These are phyloP conservation scores for Rhabditophanes sp. DNA, from an alignment of 2,888 invertebrate genomes.

Conservation along the genomic window DNA sequence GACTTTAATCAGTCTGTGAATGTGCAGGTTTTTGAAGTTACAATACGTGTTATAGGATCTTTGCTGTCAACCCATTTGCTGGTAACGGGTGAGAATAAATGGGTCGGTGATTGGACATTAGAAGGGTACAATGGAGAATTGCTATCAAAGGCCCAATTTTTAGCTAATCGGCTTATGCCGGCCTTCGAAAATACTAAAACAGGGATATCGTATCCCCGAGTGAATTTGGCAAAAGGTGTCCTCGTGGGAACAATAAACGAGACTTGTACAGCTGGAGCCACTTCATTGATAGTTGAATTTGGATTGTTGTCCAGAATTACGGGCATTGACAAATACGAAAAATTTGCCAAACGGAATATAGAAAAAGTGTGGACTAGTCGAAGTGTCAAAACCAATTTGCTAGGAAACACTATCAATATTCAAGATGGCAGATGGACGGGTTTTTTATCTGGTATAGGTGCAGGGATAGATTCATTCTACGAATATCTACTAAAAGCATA, in stretches of 20 bases:
- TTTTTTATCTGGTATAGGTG: constrained; percentile 53
- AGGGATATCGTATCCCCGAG: constrained; percentile 47
- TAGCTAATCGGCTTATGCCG: constrained; percentile 52
- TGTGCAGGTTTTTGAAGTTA: constrained; percentile 55
- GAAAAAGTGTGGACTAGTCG: constrained; percentile 51
- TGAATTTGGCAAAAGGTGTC: constrained; percentile 51
- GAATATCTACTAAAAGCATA: constrained; percentile 55
- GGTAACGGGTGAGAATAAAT: constrained; percentile 50
- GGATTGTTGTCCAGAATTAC: constrained; percentile 52
- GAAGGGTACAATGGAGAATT: constrained; percentile 51
- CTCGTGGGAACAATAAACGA: constrained; percentile 50
- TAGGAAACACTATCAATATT: constrained; percentile 54
- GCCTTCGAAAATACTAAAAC: constrained; percentile 54
- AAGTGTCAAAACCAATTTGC: constrained; percentile 48
- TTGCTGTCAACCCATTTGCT: constrained; percentile 55
- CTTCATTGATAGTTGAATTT: constrained; percentile 54
- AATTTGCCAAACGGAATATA: constrained; percentile 51
- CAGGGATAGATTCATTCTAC: constrained; percentile 54
- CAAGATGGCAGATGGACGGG: constrained; percentile 54
- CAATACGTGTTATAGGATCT: constrained; percentile 51
- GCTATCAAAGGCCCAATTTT: constrained; percentile 53
- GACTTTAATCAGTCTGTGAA: constrained; percentile 53
- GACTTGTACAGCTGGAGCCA: constrained; percentile 56
- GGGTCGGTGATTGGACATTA: constrained; percentile 50
- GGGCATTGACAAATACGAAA: constrained; percentile 53